Base-by-base conservation (phyloP, 1,140 invertebrate species). In the Sitobion miscanthi region DNA sequence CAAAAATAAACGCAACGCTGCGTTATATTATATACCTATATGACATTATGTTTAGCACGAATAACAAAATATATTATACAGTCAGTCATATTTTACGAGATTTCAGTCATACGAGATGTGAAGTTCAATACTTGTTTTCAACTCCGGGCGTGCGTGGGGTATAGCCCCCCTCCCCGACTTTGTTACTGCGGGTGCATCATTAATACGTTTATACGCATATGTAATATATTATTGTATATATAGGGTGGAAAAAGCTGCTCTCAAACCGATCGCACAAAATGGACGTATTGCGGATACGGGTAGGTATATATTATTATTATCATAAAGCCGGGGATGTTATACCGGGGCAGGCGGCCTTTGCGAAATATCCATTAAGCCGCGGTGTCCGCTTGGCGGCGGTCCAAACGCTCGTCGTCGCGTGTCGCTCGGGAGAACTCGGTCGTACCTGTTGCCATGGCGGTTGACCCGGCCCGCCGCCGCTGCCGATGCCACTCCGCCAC, bases 361-460 rank as follows among this genome's bases (percentile, higher is more conserved):
- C 30, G 85, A 87, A 87, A 49, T 38, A 30, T 25, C 85, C 45
- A 89, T 89, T 89, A 38, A 89, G 87, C 35, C 87, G 30, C 62
- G 62, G 62, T 52, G 49, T 89, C 87, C 49, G 49, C 49, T 52
- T 52, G 87, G 49, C 49, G 49, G 86, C 86, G 86, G 86, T 49
- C 86, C 49, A 23, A 54, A 52, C 86, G 47, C 86, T 89, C 49
- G 49, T 91, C 69, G 62, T 42, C 21, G 54, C 57, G 45, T 82
- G 69, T 82, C 90, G 90, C 49, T 82, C 90, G 90, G 90, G 57
- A 47, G 90, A 91, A 83, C 69, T 91, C 90, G 90, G 90, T 91
- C 90, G 90, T 91, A 91, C 90, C 90, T 91, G 90, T 91, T 91
- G 90, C 90, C 90, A 91, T 91, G 90, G 90, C 90, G 90, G 90